phyloP scores from a whole-genome alignment of 1,140 invertebrate genomes.

The Drosophila watanabei region DNA sequence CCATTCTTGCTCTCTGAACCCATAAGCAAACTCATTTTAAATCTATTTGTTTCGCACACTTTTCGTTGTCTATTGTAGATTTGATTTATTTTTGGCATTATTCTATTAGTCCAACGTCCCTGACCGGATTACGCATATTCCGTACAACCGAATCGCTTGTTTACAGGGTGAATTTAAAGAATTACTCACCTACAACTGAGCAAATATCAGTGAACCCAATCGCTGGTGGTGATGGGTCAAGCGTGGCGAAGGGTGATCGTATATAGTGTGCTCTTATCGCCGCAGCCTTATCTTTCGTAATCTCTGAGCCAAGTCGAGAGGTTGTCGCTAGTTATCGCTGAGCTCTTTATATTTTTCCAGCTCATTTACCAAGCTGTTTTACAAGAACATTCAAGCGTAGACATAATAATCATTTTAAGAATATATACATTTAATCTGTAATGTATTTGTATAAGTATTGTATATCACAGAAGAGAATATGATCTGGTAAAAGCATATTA shows the following conservation, averaged over 20 bases:
- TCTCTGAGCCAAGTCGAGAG: slow-evolving; percentile 6
- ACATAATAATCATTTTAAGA: background rate
- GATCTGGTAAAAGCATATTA: background rate
- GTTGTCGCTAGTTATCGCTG: slow-evolving; percentile 9
- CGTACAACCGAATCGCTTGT: slow-evolving; percentile 1
- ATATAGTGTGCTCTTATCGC: slow-evolving; percentile 15
- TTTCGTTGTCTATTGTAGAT: slow-evolving; percentile 1
- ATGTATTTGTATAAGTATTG: background rate
- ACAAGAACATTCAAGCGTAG: background rate
- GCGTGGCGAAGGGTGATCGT: background rate
- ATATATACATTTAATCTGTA: background rate
- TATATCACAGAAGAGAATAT: background rate
- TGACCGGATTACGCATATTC: slow-evolving; percentile 59
- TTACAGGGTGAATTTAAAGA: background rate
- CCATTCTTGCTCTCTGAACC: background rate
- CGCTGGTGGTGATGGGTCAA: background rate
- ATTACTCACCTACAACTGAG: slow-evolving; percentile 26
- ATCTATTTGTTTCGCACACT: slow-evolving; percentile 1
- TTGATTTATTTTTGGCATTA: slow-evolving; percentile 25
- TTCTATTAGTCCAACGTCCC: slow-evolving; percentile 45
- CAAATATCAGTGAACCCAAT: slow-evolving; percentile 20
- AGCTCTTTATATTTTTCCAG: background rate
- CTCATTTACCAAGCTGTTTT: background rate
- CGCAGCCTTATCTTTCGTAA: slow-evolving; percentile 13
- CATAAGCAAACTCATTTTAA: background rate